Evolutionary conservation across 2,888 invertebrate species (phyloP).

Genomic region (Priocnemis perturbator): DNA sequence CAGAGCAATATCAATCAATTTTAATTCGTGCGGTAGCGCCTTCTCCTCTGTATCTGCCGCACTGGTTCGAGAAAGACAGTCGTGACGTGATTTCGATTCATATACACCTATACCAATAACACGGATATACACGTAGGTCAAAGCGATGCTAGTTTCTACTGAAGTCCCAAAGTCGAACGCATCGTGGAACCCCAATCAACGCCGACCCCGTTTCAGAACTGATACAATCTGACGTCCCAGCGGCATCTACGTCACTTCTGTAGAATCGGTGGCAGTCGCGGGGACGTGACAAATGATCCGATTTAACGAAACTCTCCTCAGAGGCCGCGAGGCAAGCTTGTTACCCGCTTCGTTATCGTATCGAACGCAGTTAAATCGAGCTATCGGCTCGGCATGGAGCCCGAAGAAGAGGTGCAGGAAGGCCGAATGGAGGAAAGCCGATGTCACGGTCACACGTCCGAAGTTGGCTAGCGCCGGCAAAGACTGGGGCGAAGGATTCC

Average conservation of each 20-base stretch:
- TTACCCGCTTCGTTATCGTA: conserved; percentile 51
- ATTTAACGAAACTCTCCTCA: conserved; percentile 54
- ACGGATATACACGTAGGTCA: background rate
- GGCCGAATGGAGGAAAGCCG: conserved; percentile 12
- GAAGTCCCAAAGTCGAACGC: conserved; percentile 35
- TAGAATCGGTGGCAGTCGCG: conserved; percentile 32
- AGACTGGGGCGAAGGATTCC: too few species aligned
- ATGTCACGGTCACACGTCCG: too few species aligned
- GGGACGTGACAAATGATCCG: conserved; percentile 62
- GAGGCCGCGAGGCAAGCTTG: conserved; percentile 39
- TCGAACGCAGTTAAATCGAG: conserved; percentile 43
- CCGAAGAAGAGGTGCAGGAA: background rate
- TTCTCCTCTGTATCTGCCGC: conserved; percentile 25
- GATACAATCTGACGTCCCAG: conserved; percentile 57
- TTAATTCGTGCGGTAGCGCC: conserved; percentile 48
- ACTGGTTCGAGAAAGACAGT: conserved; percentile 29
- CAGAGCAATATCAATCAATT: conserved; percentile 51
- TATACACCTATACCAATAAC: too few species aligned
- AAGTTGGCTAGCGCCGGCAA: too few species aligned
- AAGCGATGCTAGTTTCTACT: background rate
- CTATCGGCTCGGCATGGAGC: conserved; percentile 26
- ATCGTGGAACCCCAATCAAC: conserved; percentile 58
- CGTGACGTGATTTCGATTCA: background rate
- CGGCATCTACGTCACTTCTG: conserved; percentile 38
- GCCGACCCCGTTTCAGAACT: conserved; percentile 48